Conservation (phyloP, 2,113 vertebrate species). For the Martes martes region DNA sequence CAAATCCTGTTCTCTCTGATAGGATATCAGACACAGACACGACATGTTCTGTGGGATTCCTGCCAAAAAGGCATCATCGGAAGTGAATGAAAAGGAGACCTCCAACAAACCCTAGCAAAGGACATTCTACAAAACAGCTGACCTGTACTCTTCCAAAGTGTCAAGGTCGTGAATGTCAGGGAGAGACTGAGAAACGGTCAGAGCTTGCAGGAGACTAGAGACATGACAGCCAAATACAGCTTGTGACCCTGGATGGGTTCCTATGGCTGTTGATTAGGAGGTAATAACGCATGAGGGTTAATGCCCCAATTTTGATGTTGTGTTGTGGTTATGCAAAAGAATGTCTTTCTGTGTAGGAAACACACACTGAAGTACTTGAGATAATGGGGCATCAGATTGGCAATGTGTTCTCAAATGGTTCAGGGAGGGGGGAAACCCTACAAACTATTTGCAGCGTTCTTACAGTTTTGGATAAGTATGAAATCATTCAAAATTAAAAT, state of each 20-base stretch:
- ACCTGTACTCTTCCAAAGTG: background rate
- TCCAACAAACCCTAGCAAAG: background rate
- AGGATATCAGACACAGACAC: background rate
- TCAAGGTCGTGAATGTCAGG: background rate
- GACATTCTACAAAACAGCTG: background rate
- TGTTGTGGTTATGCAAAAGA: background rate
- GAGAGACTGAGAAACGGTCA: background rate
- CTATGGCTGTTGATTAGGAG: background rate
- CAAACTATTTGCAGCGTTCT: background rate
- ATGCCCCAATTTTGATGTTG: background rate
- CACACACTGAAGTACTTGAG: background rate
- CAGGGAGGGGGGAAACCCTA: background rate
- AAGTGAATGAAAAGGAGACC: background rate
- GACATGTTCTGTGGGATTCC: too few relatives aligned
- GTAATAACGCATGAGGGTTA: rapidly evolving
- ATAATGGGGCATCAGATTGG: background rate
- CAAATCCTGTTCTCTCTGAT: background rate
- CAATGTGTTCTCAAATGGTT: background rate
- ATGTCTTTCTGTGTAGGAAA: background rate
- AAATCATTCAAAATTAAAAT: background rate
- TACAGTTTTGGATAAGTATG: background rate
- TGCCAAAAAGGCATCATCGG: background rate
- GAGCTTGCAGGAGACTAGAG: background rate
- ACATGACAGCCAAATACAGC: rapidly evolving
- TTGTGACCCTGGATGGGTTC: background rate